Base-by-base conservation (phyloP, 2,113 vertebrate genomes). In the Gorsachius goisagi region DNA sequence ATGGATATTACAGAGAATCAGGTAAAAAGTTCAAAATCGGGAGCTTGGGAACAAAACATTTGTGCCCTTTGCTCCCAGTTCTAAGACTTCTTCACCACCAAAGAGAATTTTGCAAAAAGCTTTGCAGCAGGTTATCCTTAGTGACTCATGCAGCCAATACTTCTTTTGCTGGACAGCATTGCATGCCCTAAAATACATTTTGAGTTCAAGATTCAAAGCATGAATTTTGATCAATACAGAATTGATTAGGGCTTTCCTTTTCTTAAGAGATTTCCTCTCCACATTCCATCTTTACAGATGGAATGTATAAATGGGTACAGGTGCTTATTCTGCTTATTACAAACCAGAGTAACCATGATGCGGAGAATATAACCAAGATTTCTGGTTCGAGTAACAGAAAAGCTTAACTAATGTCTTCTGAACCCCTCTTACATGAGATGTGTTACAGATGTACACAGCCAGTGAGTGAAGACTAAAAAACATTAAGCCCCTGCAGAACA, bases 311-410 rank as follows among this genome's bases (percentile, higher is more conserved):
- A 73, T 26, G 33, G 84, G 69, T 50, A 44, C 15, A 35, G 60
- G 27, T 60, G 44, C n/a, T 78, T 33, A 39, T 47, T 44, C 79
- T 86, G 47, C 68, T 59, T 28, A 30, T 67, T 41, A 67, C 20
- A 81, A 90, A 74, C 4, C 80, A 44, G n/a, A 78, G 35, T 3
- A 23, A 55, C 26, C 26, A 28, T 4, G 12, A 19, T 4, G 9
- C 27, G 44, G 30, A 83, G 53, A 80, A 44, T 0, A 15, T 6
- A 44, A 74, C 0, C 0, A 2, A 24, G 41, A 66, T 19, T 21
- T 77, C 24, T 52, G 28, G 23, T 1, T 3, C 1, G 50, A 77
- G 7, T 11, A 59, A 41, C 55, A 71, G 41, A 41, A 78, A 45
- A 95, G 21, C 15, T 73, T 39, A 27, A 41, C 24, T 33, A 32